phyloP scores from a whole-genome alignment of 2,888 invertebrate genomes.

The Cotesia congregata region DNA sequence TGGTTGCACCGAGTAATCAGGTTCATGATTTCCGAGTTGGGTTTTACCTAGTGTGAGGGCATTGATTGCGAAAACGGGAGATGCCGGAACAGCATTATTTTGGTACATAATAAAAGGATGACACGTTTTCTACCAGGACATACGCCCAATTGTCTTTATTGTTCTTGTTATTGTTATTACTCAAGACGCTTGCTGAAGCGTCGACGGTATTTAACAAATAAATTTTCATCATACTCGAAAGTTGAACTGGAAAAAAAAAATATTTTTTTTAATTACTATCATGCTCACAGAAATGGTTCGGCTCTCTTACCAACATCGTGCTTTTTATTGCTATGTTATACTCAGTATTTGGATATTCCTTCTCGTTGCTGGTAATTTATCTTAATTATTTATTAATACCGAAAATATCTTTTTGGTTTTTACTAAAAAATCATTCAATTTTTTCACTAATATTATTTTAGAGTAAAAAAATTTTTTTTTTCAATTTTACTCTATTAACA shows the following conservation, averaged over 20 bases:
- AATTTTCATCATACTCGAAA: not conserved
- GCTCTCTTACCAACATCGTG: slow-evolving; percentile 80
- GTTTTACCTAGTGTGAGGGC: not conserved
- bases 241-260: not conserved
- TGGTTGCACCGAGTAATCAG: not conserved
- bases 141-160: slow-evolving; percentile 38
- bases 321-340: slow-evolving; percentile 85
- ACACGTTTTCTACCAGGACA: slow-evolving; percentile 42
- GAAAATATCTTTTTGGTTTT: too few relatives aligned
- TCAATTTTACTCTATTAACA: too few relatives aligned
- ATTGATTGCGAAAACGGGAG: not conserved
- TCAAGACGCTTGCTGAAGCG: slow-evolving; percentile 41
- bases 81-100: slow-evolving; percentile 30
- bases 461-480: too few relatives aligned
- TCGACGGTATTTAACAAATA: slow-evolving; percentile 29
- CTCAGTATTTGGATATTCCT: slow-evolving; percentile 87
- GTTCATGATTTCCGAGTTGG: not conserved
- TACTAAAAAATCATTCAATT: too few relatives aligned
- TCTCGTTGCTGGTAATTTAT: slow-evolving; percentile 77
- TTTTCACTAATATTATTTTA: too few relatives aligned
- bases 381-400: slow-evolving; percentile 25
- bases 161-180: slow-evolving; percentile 35
- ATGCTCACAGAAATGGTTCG: slow-evolving; percentile 74
- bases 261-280: slow-evolving; percentile 12
- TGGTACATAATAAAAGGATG: slow-evolving; percentile 48